These are phyloP conservation scores for Bothrops jararaca DNA, from an alignment of 2,113 vertebrate species.

Conservation along the genomic window DNA sequence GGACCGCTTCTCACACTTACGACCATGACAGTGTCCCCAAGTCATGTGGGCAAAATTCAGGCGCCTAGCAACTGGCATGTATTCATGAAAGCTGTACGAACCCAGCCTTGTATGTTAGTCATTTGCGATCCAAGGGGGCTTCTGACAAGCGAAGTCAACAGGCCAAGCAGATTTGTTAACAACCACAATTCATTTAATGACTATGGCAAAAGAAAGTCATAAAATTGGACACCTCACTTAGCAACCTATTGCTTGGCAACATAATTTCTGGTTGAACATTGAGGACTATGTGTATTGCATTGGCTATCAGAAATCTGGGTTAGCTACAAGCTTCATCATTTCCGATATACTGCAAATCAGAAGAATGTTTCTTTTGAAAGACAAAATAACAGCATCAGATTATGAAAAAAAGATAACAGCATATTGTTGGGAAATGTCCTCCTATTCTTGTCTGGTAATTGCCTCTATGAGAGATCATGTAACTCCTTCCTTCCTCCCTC, in stretches of 20 bases:
- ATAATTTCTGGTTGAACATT: neutral
- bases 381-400: neutral
- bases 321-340: neutral
- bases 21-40: neutral
- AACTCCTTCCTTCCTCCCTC: slow-evolving; percentile 8
- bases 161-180: neutral
- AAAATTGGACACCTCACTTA: neutral
- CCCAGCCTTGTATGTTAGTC: neutral
- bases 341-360: neutral
- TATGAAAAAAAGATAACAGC: neutral
- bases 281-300: neutral
- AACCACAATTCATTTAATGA: neutral
- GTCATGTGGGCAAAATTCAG: neutral
- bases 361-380: neutral
- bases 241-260: neutral
- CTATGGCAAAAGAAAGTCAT: neutral
- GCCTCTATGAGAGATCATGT: neutral
- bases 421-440: neutral
- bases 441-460: neutral
- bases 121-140: neutral
- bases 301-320: neutral
- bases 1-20: neutral
- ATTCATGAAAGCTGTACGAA: neutral
- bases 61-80: neutral
- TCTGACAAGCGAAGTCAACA: neutral